phyloP scores from a whole-genome alignment of 2,888 invertebrate species.

The Nowickia ferox region DNA sequence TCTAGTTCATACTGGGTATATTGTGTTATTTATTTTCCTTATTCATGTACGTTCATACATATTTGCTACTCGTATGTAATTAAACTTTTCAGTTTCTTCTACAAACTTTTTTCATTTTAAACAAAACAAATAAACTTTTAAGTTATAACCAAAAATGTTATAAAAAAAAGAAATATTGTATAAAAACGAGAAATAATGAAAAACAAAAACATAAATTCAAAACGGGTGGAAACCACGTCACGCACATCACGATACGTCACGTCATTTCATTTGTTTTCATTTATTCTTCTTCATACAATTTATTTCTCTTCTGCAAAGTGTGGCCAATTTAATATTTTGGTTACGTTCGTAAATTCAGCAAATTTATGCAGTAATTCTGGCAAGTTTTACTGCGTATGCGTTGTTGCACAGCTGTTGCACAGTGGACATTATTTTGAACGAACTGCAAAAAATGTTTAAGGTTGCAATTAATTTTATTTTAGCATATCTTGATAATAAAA shows the following conservation, averaged over 20 bases:
- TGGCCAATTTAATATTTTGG: no score
- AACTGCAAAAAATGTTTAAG: no score
- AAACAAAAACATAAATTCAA: slow-evolving; percentile 53
- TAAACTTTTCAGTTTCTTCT: slow-evolving; percentile 32
- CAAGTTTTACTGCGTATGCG: no score
- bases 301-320: background rate
- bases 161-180: slow-evolving; percentile 21
- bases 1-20: slow-evolving; percentile 39
- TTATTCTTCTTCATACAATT: slow-evolving; percentile 29
- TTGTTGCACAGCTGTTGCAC: no score
- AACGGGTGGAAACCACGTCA: slow-evolving; percentile 71
- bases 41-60: background rate
- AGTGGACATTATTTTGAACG: no score
- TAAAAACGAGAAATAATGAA: slow-evolving; percentile 26
- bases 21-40: background rate
- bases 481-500: no score
- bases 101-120: slow-evolving; percentile 39
- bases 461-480: no score
- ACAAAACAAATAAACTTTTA: slow-evolving; percentile 60
- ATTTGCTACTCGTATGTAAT: background rate
- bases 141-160: slow-evolving; percentile 49
- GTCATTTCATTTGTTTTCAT: slow-evolving; percentile 62
- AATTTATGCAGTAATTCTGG: no score
- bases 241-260: slow-evolving; percentile 72
- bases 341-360: no score